Evolutionary conservation across 2,113 vertebrate species (phyloP).

Genomic region (Geococcyx californianus): DNA sequence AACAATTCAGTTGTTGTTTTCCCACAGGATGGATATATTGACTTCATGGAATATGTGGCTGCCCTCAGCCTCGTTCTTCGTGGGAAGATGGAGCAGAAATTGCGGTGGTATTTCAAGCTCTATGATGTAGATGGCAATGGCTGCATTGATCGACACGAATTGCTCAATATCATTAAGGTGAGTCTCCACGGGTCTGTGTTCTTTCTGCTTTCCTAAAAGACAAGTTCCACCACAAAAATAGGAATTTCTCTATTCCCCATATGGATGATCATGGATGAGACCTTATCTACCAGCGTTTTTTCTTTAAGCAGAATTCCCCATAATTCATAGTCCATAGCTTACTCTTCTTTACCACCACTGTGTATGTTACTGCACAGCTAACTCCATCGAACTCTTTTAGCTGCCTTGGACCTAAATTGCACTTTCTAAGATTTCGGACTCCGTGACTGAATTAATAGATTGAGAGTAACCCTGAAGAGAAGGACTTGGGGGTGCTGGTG

Average conservation of each 20-base stretch:
- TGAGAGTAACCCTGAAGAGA: no score
- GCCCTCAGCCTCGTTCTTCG: conserved; percentile 90
- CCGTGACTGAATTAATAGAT: no score
- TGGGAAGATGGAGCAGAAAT: conserved; percentile 93
- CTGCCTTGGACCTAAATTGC: not conserved
- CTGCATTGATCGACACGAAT: conserved; percentile 89
- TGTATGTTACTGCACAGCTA: not conserved
- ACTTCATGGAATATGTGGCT: conserved; percentile 93
- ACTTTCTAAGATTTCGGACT: not conserved
- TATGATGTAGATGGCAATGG: conserved; percentile 92
- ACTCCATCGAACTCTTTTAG: not conserved
- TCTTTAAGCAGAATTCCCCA: not conserved
- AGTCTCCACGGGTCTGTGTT: not conserved
- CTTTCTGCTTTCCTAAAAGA: not conserved
- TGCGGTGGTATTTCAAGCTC: conserved; percentile 93
- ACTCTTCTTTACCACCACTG: not conserved
- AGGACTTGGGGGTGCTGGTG: no score
- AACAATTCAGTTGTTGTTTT: not conserved
- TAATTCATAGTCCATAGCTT: not conserved
- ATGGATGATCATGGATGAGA: not conserved
- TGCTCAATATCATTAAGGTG: conserved; percentile 92
- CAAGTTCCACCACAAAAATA: not conserved
- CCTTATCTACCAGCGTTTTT: not conserved
- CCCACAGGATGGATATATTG: conserved; percentile 87
- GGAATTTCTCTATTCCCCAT: not conserved